Evolutionary conservation across 2,113 vertebrate genomes (phyloP).

Genomic region (Crotophaga sulcirostris): DNA sequence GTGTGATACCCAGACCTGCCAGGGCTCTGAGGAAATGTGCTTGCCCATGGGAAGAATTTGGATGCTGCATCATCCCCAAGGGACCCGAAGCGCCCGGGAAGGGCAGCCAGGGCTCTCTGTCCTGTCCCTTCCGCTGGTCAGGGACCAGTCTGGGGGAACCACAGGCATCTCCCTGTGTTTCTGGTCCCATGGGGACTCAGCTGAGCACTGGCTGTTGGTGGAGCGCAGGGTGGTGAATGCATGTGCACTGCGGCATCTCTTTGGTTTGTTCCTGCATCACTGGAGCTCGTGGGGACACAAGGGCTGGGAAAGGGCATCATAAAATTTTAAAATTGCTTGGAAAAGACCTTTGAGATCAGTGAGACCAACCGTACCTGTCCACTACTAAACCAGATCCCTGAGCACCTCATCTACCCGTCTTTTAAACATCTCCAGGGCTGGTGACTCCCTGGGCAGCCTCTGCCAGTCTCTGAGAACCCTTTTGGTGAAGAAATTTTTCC

Average conservation of each 20-base stretch:
- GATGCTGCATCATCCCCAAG: not conserved
- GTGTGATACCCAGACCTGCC: not conserved
- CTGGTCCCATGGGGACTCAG: rapidly evolving
- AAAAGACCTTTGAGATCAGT: too few relatives aligned
- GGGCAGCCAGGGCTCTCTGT: rapidly evolving
- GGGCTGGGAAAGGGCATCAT: not conserved
- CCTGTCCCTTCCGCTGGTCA: rapidly evolving
- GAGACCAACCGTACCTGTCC: too few relatives aligned
- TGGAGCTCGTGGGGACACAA: rapidly evolving
- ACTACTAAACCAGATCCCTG: too few relatives aligned
- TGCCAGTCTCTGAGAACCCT: too few relatives aligned
- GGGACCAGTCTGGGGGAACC: not conserved
- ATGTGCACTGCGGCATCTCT: rapidly evolving
- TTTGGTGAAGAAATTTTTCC: too few relatives aligned
- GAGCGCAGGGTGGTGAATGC: rapidly evolving
- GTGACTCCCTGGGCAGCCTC: too few relatives aligned
- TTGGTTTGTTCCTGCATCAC: rapidly evolving
- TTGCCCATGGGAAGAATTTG: rapidly evolving
- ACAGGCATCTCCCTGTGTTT: not conserved
- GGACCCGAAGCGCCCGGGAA: not conserved
- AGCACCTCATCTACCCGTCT: too few relatives aligned
- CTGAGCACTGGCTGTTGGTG: rapidly evolving
- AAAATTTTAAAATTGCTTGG: too few relatives aligned
- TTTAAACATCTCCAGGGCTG: too few relatives aligned
- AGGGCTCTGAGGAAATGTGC: not conserved